A percentile compares a stretch with the other conserved stretches of the same genome.
These are phyloP conservation scores for Marisa cornuarietis DNA, from an alignment of 1,140 invertebrate species.

Conservation along the genomic window DNA sequence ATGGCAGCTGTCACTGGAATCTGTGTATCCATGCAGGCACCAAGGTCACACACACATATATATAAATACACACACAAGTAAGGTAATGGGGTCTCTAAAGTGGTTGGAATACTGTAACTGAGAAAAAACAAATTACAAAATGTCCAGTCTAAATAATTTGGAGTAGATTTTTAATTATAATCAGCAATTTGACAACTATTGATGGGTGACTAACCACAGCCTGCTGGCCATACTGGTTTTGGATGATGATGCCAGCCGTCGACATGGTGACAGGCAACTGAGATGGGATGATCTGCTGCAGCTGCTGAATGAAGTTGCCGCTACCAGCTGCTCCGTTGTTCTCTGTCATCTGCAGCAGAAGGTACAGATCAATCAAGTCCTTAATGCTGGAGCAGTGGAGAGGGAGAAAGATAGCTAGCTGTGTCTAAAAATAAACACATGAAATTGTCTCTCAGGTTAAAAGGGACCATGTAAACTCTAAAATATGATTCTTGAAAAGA, in stretches of 20 bases:
- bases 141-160: no score
- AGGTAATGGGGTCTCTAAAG: no score
- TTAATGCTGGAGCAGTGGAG: background rate
- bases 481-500: background rate
- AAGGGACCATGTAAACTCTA: background rate
- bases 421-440: background rate
- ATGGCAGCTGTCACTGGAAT: conserved; percentile 52
- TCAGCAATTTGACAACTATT: no score
- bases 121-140: no score
- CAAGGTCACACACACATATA: background rate
- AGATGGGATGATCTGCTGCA: conserved; percentile 31
- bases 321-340: background rate
- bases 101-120: no score
- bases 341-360: conserved; percentile 25
- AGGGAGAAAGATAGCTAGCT: background rate
- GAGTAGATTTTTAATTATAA: no score
- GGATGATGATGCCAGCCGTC: conserved; percentile 42
- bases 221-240: conserved; percentile 57
- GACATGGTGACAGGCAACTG: conserved; percentile 28
- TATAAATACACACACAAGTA: background rate
- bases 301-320: conserved; percentile 9
- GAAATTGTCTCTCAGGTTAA: background rate
- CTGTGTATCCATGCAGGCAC: conserved; percentile 21
- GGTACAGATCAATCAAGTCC: background rate
- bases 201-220: conserved; percentile 36